Base-by-base conservation (phyloP, 2,113 vertebrate genomes). In the Cynocephalus volans region DNA sequence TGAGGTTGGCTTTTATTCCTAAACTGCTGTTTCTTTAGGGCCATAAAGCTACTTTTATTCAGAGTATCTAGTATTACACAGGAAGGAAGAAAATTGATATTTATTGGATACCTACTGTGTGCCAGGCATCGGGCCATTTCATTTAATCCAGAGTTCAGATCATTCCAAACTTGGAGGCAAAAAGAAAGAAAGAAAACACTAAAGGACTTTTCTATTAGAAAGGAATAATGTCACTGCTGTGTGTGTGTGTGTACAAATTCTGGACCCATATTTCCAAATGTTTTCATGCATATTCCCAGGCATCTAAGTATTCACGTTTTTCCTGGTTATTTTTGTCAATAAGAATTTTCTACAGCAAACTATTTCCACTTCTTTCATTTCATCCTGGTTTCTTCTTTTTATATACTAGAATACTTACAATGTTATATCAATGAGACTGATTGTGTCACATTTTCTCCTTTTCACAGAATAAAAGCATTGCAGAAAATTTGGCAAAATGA, bases 21-120 rank as follows among this genome's bases (percentile, higher is more conserved):
- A 60, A 93, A 81, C 56, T 87, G 28, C n/a, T 96, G 73, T 92
- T 96, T 83, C 84, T 95, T 76, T 96, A 81, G 17, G n/a, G 24
- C 2, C 75, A 86, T 87, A 83, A 94, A 95, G 13, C 21, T 75
- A 73, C 36, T 45, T 92, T 90, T 87, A 87, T 83, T 96, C 28
- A 88, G 50, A 96, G 36, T 87, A 83, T 58, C 85, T 84, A 93
- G 33, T 73, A 48, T 85, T 76, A 95, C 70, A 76, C 31, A 76
- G 52, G n/a, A 92, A 98, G 36, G 76, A 97, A 94, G 41, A 81
- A 94, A 89, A 64, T 45, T 83, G 26, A 36, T 75, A 85, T 75
- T 84, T 83, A 69, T 41, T 84, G 75, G 36, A 36, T 95, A 14
- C 72, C 80, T 92, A 88, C 73, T 95, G 15, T 94, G 23, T 54